Conservation (phyloP, 2,888 invertebrate genomes). For the Patella ulyssiponensis region DNA sequence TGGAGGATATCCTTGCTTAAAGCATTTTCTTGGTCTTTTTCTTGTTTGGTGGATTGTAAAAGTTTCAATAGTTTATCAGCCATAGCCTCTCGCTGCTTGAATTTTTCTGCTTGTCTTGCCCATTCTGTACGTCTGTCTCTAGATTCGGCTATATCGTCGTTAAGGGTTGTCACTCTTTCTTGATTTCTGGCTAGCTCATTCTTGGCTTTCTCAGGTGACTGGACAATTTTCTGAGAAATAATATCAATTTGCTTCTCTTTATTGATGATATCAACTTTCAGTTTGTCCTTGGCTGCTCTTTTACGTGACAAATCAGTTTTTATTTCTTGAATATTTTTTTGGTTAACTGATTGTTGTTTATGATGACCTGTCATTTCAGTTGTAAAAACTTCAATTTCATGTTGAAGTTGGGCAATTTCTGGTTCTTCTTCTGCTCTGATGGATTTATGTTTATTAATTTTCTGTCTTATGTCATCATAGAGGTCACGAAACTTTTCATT, state of each 20-base stretch:
- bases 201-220: slow-evolving; percentile 60
- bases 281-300: slow-evolving; percentile 54
- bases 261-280: slow-evolving; percentile 45
- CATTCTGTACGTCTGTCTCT: slow-evolving; percentile 43
- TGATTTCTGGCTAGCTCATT: slow-evolving; percentile 53
- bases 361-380: slow-evolving; percentile 44
- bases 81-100: slow-evolving; percentile 31
- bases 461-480: slow-evolving; percentile 52
- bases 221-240: slow-evolving; percentile 60
- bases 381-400: slow-evolving; percentile 43
- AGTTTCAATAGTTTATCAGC: slow-evolving; percentile 50
- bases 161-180: slow-evolving; percentile 44
- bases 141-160: slow-evolving; percentile 43
- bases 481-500: slow-evolving; percentile 36
- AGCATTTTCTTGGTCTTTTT: slow-evolving; percentile 51
- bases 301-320: slow-evolving; percentile 46
- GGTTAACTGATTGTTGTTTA: slow-evolving; percentile 38
- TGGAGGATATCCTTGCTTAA: slow-evolving; percentile 43
- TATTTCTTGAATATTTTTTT: slow-evolving; percentile 42
- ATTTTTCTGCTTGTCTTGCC: slow-evolving; percentile 39
- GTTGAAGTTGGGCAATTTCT: slow-evolving; percentile 50
- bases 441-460: slow-evolving; percentile 47
- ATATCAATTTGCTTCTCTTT: slow-evolving; percentile 51
- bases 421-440: slow-evolving; percentile 52
- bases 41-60: slow-evolving; percentile 45